These are phyloP conservation scores for Castor canadensis DNA, from an alignment of 2,113 vertebrate species.

Conservation along the genomic window DNA sequence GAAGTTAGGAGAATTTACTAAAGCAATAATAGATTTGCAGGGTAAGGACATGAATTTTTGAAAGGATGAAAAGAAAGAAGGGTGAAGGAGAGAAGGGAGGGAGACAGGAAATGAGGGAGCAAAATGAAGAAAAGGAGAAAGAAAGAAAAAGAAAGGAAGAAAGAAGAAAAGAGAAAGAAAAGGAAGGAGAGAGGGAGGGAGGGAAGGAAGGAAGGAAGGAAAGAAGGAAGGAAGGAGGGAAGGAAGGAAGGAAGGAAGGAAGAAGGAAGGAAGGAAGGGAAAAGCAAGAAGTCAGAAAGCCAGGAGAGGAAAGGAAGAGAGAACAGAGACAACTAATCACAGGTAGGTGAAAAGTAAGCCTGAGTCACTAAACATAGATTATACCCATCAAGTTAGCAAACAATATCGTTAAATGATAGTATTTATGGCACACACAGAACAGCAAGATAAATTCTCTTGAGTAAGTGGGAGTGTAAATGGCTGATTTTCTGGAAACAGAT, in stretches of 20 bases:
- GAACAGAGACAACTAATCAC: neutral
- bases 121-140: neutral
- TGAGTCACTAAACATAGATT: neutral
- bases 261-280: neutral
- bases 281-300: too few species aligned
- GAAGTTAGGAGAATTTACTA: constrained; percentile 3
- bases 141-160: too few species aligned
- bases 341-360: neutral
- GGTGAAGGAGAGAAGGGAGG: neutral
- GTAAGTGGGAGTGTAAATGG: neutral
- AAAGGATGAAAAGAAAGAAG: neutral
- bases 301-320: too few species aligned
- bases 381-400: neutral
- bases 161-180: neutral
- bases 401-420: neutral
- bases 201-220: too few species aligned
- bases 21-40: constrained; percentile 15
- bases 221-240: neutral
- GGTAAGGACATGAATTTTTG: neutral
- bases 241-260: too few species aligned
- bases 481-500: neutral
- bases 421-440: neutral
- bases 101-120: too few species aligned
- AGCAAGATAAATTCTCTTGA: neutral
- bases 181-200: neutral